A percentile compares a stretch with the other conserved stretches of the same genome.
Conservation (phyloP, 1,140 invertebrate genomes). For the Theocolax elegans region DNA sequence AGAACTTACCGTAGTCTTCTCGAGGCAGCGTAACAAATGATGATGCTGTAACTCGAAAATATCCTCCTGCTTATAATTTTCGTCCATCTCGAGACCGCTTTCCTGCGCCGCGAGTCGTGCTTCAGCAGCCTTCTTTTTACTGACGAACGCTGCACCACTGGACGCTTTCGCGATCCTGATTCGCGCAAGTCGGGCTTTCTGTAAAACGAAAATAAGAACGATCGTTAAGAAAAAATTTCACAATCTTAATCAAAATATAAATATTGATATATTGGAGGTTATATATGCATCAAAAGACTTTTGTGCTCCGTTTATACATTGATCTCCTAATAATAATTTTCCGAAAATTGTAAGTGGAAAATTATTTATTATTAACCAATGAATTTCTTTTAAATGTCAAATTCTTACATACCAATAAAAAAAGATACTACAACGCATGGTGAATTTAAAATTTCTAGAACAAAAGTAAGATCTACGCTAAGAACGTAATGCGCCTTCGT, state of each 20-base stretch:
- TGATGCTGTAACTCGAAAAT: conserved; percentile 99
- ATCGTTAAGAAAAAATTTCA: not conserved
- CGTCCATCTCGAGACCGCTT: conserved; percentile 88
- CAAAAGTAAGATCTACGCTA: too few relatives aligned
- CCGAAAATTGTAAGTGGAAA: too few relatives aligned
- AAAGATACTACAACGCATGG: too few relatives aligned
- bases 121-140: conserved; percentile 99
- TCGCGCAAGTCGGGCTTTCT: conserved; percentile 98
- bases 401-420: too few relatives aligned
- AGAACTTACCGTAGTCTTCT: conserved; percentile 92
- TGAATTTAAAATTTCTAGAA: too few relatives aligned
- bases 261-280: too few relatives aligned
- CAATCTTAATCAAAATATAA: not conserved
- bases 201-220: conserved; percentile 62
- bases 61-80: conserved; percentile 91
- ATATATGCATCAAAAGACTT: too few relatives aligned
- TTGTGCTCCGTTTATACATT: too few relatives aligned
- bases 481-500: too few relatives aligned
- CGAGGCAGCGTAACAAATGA: conserved; percentile 95
- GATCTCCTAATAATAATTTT: too few relatives aligned
- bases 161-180: conserved; percentile 99
- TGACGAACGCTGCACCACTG: conserved; percentile 97
- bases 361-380: too few relatives aligned
- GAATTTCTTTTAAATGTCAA: too few relatives aligned
- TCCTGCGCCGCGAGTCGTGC: conserved; percentile 91